phyloP scores from a whole-genome alignment of 2,113 vertebrate genomes.

The Uropsilus gracilis region DNA sequence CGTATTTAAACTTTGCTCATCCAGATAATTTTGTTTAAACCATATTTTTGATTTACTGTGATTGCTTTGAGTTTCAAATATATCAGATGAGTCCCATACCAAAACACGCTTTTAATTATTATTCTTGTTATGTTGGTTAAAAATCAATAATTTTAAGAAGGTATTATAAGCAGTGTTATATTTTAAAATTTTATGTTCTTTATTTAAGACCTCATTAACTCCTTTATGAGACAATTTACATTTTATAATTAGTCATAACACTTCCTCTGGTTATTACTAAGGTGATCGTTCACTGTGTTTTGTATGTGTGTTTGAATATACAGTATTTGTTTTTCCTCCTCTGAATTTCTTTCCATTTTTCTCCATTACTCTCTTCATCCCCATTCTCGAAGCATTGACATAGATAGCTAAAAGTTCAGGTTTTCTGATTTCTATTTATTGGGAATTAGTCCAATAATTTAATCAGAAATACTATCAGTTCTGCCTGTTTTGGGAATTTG shows the following conservation, averaged over 20 bases:
- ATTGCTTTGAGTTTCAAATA: constrained; percentile 62
- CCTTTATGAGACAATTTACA: neutral
- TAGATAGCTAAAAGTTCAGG: neutral
- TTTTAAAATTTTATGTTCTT: neutral
- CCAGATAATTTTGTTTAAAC: constrained; percentile 61
- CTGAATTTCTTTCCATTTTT: neutral
- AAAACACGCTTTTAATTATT: constrained; percentile 39
- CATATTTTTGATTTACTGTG: constrained; percentile 56
- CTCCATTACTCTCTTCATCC: neutral
- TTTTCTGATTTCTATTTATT: neutral
- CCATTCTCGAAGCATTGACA: neutral
- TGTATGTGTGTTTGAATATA: neutral
- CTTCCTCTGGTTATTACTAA: constrained; percentile 3
- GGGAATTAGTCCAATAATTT: neutral
- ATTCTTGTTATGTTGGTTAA: neutral
- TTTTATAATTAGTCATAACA: constrained; percentile 35
- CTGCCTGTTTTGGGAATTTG: neutral
- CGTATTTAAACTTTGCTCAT: constrained; percentile 72
- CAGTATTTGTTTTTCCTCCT: neutral
- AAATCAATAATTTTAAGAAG: constrained; percentile 31
- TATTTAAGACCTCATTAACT: neutral
- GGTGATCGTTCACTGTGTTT: neutral
- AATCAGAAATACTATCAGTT: neutral
- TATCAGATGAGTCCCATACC: neutral
- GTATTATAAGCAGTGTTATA: neutral